A percentile compares a stretch with the other conserved stretches of the same genome.
These are phyloP conservation scores for Tichodroma muraria DNA, from an alignment of 2,113 vertebrate species.

Conservation along the genomic window DNA sequence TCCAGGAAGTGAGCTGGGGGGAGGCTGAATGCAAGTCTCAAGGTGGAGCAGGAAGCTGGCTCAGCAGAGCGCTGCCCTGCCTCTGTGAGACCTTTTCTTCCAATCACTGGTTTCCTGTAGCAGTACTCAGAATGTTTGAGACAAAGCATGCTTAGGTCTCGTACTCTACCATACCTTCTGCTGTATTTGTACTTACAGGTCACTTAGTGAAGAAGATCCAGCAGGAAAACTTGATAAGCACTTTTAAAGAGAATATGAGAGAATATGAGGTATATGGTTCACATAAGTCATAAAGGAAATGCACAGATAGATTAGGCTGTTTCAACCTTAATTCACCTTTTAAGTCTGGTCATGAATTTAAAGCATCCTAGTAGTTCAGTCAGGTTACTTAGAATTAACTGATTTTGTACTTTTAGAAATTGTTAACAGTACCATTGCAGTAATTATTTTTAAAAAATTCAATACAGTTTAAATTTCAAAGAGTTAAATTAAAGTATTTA, in stretches of 20 bases:
- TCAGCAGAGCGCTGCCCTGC: background rate
- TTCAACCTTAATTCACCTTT: background rate
- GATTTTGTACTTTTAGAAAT: background rate
- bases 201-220: background rate
- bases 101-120: too few species aligned
- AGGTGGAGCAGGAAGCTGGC: background rate
- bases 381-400: background rate
- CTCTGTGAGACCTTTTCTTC: background rate
- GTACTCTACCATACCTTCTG: accelerated
- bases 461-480: background rate
- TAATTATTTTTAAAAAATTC: background rate
- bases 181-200: background rate
- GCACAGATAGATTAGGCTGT: background rate
- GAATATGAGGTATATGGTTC: background rate
- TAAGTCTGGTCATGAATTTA: background rate
- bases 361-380: background rate
- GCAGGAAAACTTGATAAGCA: background rate
- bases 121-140: background rate
- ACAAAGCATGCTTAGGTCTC: background rate
- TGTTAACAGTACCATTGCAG: background rate
- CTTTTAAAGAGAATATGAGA: background rate
- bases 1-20: background rate
- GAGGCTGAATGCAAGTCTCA: background rate
- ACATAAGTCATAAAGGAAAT: background rate
- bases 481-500: background rate